Conservation (phyloP, 2,113 vertebrate genomes). For the Zosterops lateralis region DNA sequence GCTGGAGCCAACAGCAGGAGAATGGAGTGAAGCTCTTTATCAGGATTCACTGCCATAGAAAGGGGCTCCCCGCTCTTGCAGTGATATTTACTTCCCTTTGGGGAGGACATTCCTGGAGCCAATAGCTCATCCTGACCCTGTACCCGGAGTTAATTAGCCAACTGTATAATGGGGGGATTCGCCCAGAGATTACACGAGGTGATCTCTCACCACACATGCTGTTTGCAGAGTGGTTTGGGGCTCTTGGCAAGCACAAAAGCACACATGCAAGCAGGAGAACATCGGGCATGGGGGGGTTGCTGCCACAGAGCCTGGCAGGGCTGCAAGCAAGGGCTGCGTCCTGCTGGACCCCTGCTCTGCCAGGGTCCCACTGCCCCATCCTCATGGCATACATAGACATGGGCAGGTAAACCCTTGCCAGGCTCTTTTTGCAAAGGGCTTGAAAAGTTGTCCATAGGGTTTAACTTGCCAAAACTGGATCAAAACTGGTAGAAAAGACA, state of each 20-base stretch:
- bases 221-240: constrained; percentile 46
- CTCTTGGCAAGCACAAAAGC: constrained; percentile 35
- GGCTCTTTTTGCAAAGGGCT: background rate
- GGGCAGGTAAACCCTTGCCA: rapidly evolving
- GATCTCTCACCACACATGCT: constrained; percentile 47
- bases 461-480: background rate
- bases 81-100: constrained; percentile 61
- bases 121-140: constrained; percentile 15
- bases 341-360: rapidly evolving
- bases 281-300: background rate
- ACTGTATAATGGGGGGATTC: constrained; percentile 59
- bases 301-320: background rate
- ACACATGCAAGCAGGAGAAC: constrained; percentile 1
- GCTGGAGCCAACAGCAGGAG: constrained; percentile 63
- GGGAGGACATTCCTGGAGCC: constrained; percentile 47
- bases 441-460: background rate
- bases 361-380: background rate
- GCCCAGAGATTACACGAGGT: constrained; percentile 13
- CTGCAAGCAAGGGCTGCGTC: background rate
- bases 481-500: background rate
- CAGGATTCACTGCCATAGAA: constrained; percentile 66
- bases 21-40: constrained; percentile 71
- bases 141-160: constrained; percentile 45
- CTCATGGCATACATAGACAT: rapidly evolving
- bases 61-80: constrained; percentile 31